Evolutionary conservation across 2,888 invertebrate genomes (phyloP), one percentile per base, ranked within the genome.

Genomic region (Spatulosminthurus flaviceps): DNA sequence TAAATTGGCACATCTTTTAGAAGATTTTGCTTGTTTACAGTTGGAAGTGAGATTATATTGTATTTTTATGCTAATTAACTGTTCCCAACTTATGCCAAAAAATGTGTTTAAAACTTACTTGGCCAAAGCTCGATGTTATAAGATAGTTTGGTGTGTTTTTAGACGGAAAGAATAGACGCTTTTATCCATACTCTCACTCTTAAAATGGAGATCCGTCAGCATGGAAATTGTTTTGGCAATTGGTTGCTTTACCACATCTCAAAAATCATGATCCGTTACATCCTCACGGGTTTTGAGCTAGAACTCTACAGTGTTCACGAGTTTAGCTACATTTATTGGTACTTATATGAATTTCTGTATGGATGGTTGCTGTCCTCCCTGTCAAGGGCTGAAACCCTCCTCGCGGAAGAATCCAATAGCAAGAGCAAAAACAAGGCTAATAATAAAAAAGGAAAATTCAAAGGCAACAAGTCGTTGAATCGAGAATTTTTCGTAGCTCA

Each of bases 281-380:
- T 97, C 51, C 90, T 98, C 85, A 93, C 96, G 11, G 98, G 98
- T 0, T 94, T 99, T 86, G 97, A 98, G 87, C 90, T 98, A 77
- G 97, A 98, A 88, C 89, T 99, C 42, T 98, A 98, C 88, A 95
- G 96, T 80, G 93, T 94, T 28, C 97, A 98, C 87, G 98, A 99
- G 89, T 98, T 95, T 88, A 93, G 96, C 86, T 83, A 81, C 77
- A 81, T 83, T 83, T 87, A 77, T 85, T 93, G 93, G 93, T 96
- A 97, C 88, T 89, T 98, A 29, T 95, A 96, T 88, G 97, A 98
- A 89, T 95, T 96, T 87, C 89, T 98, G 2, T 97, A 95, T 88
- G 95, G 95, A 9, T 98, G 97, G 94, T 89, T 97, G 81, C 93
- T 95, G 1, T 97, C 97, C 0, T 95, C 97, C 0, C 89, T 98